Percentiles rank a stretch among this genome's conserved stretches.
Conservation (phyloP, 2,888 invertebrate species). For the Drosophila borealis region DNA sequence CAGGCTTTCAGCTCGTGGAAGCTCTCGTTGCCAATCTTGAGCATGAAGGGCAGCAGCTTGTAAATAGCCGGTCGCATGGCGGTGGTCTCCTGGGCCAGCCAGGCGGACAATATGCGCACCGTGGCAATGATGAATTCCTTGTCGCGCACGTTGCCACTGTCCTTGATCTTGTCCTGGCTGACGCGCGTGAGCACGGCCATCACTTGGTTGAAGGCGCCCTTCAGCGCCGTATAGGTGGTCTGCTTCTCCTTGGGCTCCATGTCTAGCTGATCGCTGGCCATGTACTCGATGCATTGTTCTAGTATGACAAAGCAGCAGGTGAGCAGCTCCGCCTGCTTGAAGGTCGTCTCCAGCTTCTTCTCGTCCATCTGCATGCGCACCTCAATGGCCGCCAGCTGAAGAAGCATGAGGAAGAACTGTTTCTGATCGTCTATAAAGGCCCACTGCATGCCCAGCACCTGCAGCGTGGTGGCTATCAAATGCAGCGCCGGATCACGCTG, state of each 20-base stretch:
- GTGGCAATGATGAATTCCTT: constrained; percentile 93
- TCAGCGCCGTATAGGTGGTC: constrained; percentile 94
- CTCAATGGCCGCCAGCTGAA: constrained; percentile 96
- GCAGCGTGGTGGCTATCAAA: constrained; percentile 92
- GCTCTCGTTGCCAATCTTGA: constrained; percentile 92
- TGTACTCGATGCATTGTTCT: constrained; percentile 91
- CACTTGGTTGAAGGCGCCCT: constrained; percentile 94
- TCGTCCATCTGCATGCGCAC: constrained; percentile 97
- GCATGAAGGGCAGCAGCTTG: constrained; percentile 92
- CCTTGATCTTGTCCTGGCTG: constrained; percentile 90
- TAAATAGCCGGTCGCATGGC: constrained; percentile 94
- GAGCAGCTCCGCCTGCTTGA: constrained; percentile 91
- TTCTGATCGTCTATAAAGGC: constrained; percentile 91
- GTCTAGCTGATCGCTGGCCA: constrained; percentile 92
- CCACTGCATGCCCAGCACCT: constrained; percentile 94
- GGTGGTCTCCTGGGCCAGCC: constrained; percentile 95
- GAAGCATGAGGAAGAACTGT: constrained; percentile 92
- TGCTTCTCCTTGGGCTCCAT: constrained; percentile 96
- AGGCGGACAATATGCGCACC: constrained; percentile 93
- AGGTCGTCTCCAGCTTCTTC: constrained; percentile 91
- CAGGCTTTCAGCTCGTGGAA: constrained; percentile 90
- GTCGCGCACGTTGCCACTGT: constrained; percentile 89
- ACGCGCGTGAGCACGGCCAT: constrained; percentile 90
- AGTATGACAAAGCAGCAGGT: constrained; percentile 93
- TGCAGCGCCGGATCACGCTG: constrained; percentile 96